Conservation (phyloP, 2,888 invertebrate genomes). For the Stenichneumon culpator region DNA sequence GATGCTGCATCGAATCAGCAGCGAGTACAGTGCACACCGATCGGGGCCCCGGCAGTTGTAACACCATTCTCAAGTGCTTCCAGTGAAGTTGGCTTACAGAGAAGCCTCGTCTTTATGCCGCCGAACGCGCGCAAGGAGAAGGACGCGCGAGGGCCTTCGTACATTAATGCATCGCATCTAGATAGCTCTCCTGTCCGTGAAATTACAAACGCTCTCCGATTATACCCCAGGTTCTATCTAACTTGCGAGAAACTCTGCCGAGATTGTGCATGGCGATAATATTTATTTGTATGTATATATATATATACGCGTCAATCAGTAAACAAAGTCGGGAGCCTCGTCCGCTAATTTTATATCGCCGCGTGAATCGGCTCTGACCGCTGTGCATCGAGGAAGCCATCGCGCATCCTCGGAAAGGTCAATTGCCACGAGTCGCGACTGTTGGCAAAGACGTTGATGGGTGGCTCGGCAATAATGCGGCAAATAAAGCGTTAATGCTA, state of each 20-base stretch:
- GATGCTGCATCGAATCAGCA: too few species aligned
- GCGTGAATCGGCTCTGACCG: constrained; percentile 47
- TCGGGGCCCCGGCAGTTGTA: constrained; percentile 18
- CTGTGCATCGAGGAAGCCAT: background rate
- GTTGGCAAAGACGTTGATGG: background rate
- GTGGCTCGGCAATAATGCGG: background rate
- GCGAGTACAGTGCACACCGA: constrained; percentile 2
- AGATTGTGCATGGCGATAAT: constrained; percentile 42
- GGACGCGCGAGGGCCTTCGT: constrained; percentile 22
- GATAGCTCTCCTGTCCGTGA: background rate
- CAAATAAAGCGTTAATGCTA: constrained; percentile 5
- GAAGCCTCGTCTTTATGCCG: constrained; percentile 39
- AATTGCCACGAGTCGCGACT: background rate
- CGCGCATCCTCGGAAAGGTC: background rate
- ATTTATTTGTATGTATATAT: background rate
- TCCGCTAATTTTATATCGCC: background rate
- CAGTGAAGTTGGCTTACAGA: constrained; percentile 45
- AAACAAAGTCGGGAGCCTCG: background rate
- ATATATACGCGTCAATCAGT: constrained; percentile 2
- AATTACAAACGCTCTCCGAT: constrained; percentile 16
- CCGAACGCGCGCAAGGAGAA: background rate
- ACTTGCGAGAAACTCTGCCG: constrained; percentile 26
- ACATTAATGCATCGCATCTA: constrained; percentile 23
- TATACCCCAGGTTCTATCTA: constrained; percentile 51
- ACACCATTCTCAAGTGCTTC: constrained; percentile 47